Evolutionary conservation across 92 coral and sea anemone genomes (phyloP).

Genomic region (Pocillopora grandis): DNA sequence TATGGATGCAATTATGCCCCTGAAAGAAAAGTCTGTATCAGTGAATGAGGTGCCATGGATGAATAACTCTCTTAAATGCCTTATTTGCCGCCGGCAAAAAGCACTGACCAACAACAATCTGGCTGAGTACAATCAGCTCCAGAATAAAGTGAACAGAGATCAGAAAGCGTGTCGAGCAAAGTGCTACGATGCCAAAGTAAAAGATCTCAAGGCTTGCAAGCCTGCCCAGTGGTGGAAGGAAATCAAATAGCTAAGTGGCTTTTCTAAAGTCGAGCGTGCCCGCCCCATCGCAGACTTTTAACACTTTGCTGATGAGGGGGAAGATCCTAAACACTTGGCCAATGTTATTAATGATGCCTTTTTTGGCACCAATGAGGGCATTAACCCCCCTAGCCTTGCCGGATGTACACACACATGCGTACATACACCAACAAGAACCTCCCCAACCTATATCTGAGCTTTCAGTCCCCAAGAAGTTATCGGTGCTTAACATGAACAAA

Average conservation of each 20-base stretch:
- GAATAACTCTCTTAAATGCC: background rate
- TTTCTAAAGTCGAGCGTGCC: conserved; percentile 1
- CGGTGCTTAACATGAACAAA: conserved; percentile 10
- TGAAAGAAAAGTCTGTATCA: too few relatives aligned
- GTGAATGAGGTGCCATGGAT: too few relatives aligned
- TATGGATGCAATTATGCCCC: too few relatives aligned
- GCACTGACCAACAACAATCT: conserved; percentile 24
- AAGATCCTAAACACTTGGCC: conserved; percentile 22
- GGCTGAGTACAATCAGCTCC: conserved; percentile 15
- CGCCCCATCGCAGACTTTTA: conserved; percentile 3
- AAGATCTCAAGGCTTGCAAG: conserved; percentile 22
- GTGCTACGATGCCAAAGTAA: conserved; percentile 34
- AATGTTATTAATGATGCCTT: conserved; percentile 25
- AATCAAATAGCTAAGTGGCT: conserved; percentile 35
- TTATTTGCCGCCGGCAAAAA: conserved; percentile 21
- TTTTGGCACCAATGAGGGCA: conserved; percentile 16
- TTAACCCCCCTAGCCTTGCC: conserved; percentile 4
- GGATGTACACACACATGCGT: too few relatives aligned
- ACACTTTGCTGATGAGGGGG: conserved; percentile 34
- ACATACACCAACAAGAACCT: conserved; percentile 25
- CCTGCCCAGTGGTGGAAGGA: conserved; percentile 45
- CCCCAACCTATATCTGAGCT: conserved; percentile 20
- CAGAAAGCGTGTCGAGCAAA: conserved; percentile 22
- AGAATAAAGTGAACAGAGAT: conserved; percentile 25
- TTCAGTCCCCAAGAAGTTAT: conserved; percentile 27